Evolutionary conservation across 37 sponge, comb jelly and placozoan genomes (phyloP).

Genomic region (Oopsacas minuta): DNA sequence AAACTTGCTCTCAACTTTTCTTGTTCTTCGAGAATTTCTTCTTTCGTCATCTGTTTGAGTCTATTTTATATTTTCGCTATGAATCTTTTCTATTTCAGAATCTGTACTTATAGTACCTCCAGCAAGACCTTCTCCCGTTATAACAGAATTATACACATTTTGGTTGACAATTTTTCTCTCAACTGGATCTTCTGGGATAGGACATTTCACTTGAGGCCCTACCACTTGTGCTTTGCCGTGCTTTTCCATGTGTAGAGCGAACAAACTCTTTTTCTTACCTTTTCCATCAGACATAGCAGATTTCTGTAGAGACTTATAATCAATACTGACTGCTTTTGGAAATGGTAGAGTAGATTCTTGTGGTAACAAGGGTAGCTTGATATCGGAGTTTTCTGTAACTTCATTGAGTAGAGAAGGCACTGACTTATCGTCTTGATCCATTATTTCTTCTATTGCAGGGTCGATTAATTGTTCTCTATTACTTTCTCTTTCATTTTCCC

Average conservation of each 20-base stretch:
- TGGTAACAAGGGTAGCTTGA: background rate
- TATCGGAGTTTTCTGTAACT: background rate
- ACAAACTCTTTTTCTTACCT: background rate
- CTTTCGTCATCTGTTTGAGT: slow-evolving; percentile 40
- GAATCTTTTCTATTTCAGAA: slow-evolving; percentile 45
- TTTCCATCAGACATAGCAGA: background rate
- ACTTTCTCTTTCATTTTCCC: background rate
- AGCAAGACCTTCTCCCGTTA: slow-evolving; percentile 52
- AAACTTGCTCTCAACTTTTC: slow-evolving; percentile 26
- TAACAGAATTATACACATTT: background rate
- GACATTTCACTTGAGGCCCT: background rate
- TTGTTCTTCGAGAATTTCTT: slow-evolving; percentile 44
- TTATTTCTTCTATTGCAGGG: background rate
- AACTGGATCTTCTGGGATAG: background rate
- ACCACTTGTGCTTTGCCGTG: background rate
- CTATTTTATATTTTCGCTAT: slow-evolving; percentile 52
- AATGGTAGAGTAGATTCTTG: background rate
- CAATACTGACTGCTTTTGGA: slow-evolving; percentile 3
- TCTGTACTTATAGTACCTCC: background rate
- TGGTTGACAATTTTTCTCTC: background rate
- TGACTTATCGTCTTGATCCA: background rate
- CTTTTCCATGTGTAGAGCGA: slow-evolving; percentile 4
- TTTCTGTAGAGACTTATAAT: background rate
- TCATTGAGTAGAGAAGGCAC: background rate
- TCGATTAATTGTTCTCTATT: background rate